Base-by-base conservation (phyloP, 2,888 invertebrate species). In the Spodoptera littoralis region DNA sequence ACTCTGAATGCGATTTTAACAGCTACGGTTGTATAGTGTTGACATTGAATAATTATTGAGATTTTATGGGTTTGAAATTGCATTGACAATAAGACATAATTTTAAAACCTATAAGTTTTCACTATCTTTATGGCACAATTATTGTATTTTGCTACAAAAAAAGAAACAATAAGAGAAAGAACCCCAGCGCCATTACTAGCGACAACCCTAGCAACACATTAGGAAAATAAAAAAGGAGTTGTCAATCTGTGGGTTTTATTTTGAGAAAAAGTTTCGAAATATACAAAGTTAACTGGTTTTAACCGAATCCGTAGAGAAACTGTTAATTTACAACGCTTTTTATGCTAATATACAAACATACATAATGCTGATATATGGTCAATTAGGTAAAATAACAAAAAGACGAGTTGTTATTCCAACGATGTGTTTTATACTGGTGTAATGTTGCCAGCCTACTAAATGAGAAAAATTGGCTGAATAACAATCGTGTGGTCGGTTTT, bases 191-290 rank as follows among this genome's bases (percentile, higher is more conserved):
- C 12, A 0, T 8, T 18, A 18, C 24, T 43, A 6, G n/a, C 1
- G 56, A 24, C 56, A 74, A 44, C 71, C 67, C 64, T 75, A 62
- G 1, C 4, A 11, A 4, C 36, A 22, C 46, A n/a, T 30, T 48
- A 8, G 56, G 11, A 57, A 65, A 65, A 66, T 24, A 64, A 74
- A 74, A 53, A 49, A 60, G 41, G 18, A 27, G 43, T 65, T 70
- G 51, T 65, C 49, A 52, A 53, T 62, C 30, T 50, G 47, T 64
- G 47, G 47, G 65, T 75, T 79, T 76, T 79, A 77, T 78, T 79
- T 76, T 77, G 54, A 67, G 78, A 64, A 36, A 36, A 22, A 44
- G 48, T 74, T 77, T 69, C 77, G 63, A 77, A 69, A 77, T 65
- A 51, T 12, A 18, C 58, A 51, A 48, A 36, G 44, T 55, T 13